Conservation (phyloP, 1,140 invertebrate species). For the Anastatus disparis region DNA sequence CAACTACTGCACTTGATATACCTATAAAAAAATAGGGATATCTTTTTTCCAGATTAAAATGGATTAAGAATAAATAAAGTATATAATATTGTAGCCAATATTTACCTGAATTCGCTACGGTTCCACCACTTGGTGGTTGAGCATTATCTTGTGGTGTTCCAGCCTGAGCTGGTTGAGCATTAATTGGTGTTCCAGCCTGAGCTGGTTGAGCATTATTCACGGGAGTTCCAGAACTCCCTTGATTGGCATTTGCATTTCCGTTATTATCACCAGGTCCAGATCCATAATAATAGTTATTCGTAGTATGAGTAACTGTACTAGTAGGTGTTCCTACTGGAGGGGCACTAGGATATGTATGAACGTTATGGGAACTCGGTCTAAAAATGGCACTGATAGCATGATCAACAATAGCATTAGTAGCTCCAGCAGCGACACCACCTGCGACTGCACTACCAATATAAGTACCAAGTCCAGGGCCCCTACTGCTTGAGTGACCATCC, state of each 20-base stretch:
- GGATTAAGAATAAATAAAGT: too few species aligned
- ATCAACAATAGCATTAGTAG: slow-evolving; percentile 11
- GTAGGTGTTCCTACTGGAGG: slow-evolving; percentile 12
- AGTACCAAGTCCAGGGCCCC: not conserved
- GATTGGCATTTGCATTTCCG: not conserved
- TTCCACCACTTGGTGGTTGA: too few species aligned
- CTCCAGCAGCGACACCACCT: slow-evolving; percentile 6
- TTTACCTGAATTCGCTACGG: too few species aligned
- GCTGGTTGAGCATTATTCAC: not conserved
- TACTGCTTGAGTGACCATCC: not conserved
- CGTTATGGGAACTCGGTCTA: not conserved
- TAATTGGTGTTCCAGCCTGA: too few species aligned
- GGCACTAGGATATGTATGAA: slow-evolving; percentile 7
- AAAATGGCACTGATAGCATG: slow-evolving; percentile 19
- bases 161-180: not conserved
- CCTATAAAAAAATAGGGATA: too few species aligned
- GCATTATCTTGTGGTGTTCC: not conserved
- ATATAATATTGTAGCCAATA: too few species aligned
- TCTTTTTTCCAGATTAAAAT: too few species aligned
- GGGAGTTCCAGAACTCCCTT: too few species aligned
- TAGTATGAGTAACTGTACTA: not conserved
- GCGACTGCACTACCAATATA: not conserved
- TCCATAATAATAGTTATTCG: slow-evolving; percentile 23
- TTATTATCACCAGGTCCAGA: not conserved
- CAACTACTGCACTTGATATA: too few species aligned